Conservation (phyloP, 35 echinoderm and acorn worm species). For the Heliocidaris erythrogramma region DNA sequence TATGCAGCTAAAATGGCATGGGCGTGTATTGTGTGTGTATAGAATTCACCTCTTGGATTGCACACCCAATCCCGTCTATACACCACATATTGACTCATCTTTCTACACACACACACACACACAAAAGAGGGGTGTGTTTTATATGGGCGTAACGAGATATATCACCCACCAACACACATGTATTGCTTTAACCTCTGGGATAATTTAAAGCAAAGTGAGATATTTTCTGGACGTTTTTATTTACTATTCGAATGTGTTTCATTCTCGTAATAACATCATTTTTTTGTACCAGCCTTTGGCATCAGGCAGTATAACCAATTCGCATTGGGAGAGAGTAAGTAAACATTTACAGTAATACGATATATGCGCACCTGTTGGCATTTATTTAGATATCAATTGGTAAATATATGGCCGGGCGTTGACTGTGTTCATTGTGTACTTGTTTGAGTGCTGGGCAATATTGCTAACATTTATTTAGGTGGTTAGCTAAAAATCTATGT, state of each 20-base stretch:
- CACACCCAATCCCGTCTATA: not conserved
- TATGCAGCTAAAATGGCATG: too few species aligned
- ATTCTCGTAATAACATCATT: not conserved
- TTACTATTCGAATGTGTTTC: not conserved
- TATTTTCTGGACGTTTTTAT: not conserved
- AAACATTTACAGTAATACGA: not conserved
- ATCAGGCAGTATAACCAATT: not conserved
- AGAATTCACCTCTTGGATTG: not conserved
- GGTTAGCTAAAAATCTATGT: not conserved
- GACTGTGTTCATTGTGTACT: not conserved
- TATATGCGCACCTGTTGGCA: not conserved
- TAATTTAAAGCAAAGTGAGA: not conserved
- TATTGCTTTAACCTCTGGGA: not conserved
- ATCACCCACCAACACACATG: not conserved
- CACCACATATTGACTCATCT: not conserved
- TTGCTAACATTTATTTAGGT: not conserved
- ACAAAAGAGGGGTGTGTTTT: not conserved
- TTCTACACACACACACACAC: not conserved
- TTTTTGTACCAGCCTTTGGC: not conserved
- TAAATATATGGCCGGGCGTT: not conserved
- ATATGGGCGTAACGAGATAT: not conserved
- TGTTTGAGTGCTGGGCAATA: not conserved
- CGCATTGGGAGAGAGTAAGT: not conserved
- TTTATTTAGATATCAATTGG: not conserved
- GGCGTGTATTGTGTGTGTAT: not conserved